These are phyloP conservation scores for Paramuricea clavata DNA, from an alignment of 92 coral and sea anemone species.

Conservation along the genomic window DNA sequence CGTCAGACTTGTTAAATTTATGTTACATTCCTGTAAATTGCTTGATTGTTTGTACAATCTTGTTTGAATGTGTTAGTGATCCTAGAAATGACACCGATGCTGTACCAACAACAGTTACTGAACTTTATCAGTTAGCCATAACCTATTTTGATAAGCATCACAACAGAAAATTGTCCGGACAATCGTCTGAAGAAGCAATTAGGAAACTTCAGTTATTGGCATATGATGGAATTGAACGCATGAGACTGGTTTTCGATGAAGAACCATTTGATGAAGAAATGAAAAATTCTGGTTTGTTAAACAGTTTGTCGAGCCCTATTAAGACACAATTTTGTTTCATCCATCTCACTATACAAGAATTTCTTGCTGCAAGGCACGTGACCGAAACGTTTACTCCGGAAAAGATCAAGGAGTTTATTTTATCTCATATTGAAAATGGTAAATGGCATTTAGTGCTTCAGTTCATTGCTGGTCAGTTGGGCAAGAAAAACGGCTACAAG, in stretches of 20 bases:
- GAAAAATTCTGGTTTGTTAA: background rate
- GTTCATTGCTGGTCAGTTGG: conserved; percentile 14
- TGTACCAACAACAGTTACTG: conserved; percentile 4
- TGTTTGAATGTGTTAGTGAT: background rate
- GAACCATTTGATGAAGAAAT: conserved; percentile 2
- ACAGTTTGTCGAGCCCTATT: background rate
- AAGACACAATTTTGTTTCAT: conserved; percentile 1
- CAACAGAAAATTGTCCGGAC: background rate
- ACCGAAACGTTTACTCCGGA: background rate
- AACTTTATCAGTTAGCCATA: conserved; percentile 3
- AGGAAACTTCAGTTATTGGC: conserved; percentile 1
- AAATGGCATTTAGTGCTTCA: conserved; percentile 32
- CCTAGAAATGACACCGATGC: background rate
- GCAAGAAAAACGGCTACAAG: background rate
- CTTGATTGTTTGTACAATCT: conserved; percentile 16
- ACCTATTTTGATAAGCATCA: background rate
- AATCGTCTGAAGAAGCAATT: background rate
- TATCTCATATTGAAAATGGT: background rate
- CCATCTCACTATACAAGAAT: conserved; percentile 20
- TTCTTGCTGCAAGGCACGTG: conserved; percentile 17
- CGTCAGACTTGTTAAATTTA: conserved; percentile 46
- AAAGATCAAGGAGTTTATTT: background rate
- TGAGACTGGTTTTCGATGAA: background rate
- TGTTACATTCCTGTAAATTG: conserved; percentile 76
- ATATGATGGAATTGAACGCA: background rate